Evolutionary conservation across 1,140 invertebrate genomes (phyloP), one percentile per base, ranked within the genome.

Genomic region (Sarcophaga bullata): DNA sequence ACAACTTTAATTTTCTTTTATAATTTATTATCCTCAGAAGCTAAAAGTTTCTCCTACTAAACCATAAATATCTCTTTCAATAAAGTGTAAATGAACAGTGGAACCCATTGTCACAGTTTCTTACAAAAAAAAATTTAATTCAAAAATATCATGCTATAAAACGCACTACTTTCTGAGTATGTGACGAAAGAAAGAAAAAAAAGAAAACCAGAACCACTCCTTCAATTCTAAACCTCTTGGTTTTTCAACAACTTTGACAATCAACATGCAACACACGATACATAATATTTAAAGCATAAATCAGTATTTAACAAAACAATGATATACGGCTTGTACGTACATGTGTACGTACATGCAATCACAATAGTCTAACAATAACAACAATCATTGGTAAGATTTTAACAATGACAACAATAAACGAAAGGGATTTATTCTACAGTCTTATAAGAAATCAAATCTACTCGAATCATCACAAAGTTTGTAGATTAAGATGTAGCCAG

Each of bases 161-260:
- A 68, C n/a, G 58, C 58, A 19, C n/a, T 19, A 68, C 19, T 68
- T 68, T 17, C 6, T 6, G 52, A 9, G 25, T 37, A 37, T 37
- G 25, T 37, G 25, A 37, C 15, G 58, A 62, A 15, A 6, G 17
- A 48, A 48, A 15, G 47, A 48, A 11, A 13, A 15, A 48, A 75
- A 75, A 48, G 48, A 75, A 46, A 4, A 48, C 15, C 11, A 11
- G n/a, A 17, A 76, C 47, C 73, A 76, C 73, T 76, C 73, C 73
- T 76, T 76, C 47, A 76, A 58, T 6, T 19, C 6, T 68, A 19
- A 19, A 19, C 4, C 15, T 68, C 58, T 46, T 48, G 4, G 72
- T 76, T 76, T 76, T 76, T 48, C 73, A 76, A 76, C 73, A 76
- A 76, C 73, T 48, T 76, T 76, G 73, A 76, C 73, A 76, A 49